Conservation (phyloP, 1,140 invertebrate species). For the Aricia agestis region DNA sequence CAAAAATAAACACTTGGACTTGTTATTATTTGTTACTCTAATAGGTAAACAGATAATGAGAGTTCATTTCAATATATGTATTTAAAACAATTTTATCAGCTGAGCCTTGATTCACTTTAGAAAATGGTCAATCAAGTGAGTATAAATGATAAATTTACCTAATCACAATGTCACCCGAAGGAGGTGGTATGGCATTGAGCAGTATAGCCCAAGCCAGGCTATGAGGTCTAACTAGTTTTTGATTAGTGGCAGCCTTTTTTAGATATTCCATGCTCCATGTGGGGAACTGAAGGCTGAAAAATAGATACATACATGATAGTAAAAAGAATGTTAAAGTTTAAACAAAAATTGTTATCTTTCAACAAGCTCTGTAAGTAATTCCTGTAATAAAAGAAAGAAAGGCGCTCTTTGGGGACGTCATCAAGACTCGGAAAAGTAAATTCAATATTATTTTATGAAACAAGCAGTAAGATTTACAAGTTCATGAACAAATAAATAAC, state of each 20-base stretch:
- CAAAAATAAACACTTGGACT: not conserved
- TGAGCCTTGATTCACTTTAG: not conserved
- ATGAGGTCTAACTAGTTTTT: conserved; percentile 45
- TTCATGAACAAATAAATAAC: conserved; percentile 35
- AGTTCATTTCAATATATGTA: conserved; percentile 7
- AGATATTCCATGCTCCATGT: conserved; percentile 57
- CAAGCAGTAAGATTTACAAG: not conserved
- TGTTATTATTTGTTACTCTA: not conserved
- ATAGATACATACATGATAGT: not conserved
- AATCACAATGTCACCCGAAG: conserved; percentile 49
- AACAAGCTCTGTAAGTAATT: too few species aligned
- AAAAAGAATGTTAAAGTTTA: too few species aligned
- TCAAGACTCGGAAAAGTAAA: too few species aligned
- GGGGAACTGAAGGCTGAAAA: conserved; percentile 47
- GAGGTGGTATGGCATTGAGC: conserved; percentile 52
- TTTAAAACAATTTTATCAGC: conserved; percentile 1
- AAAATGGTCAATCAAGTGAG: not conserved
- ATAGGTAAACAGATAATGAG: not conserved
- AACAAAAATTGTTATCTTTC: too few species aligned
- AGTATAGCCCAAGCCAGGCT: conserved; percentile 63
- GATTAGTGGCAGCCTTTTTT: conserved; percentile 47
- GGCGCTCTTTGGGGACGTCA: too few species aligned
- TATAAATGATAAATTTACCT: conserved; percentile 34
- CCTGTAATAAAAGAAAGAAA: too few species aligned
- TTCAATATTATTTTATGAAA: not conserved